These are phyloP conservation scores for Adrianichthys oophorus DNA, from an alignment of 2,797 vertebrate genomes.

Conservation along the genomic window DNA sequence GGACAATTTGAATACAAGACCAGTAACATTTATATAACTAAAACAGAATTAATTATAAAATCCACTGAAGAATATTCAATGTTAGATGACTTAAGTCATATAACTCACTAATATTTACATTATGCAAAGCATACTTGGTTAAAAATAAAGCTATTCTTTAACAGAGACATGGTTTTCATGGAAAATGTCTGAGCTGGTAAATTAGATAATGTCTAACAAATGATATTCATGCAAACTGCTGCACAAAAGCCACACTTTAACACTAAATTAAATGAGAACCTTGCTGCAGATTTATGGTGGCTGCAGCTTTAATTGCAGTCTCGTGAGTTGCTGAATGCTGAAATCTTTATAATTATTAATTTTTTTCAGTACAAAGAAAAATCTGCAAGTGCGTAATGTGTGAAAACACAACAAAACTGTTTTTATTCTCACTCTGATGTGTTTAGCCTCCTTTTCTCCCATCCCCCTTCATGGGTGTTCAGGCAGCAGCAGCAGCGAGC, in stretches of 20 bases:
- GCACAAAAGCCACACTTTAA: too few species aligned
- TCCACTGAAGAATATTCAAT: too few species aligned
- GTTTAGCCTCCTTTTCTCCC: conserved; percentile 37
- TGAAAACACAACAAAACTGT: conserved; percentile 15
- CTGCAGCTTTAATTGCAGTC: too few species aligned
- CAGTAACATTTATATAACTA: too few species aligned
- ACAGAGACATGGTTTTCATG: neutral
- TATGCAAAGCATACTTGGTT: conserved; percentile 3
- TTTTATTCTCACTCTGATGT: conserved; percentile 28
- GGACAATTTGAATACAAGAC: too few species aligned
- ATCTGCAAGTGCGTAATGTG: neutral
- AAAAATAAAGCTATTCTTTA: conserved; percentile 5
- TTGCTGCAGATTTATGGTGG: too few species aligned
- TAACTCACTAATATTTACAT: conserved; percentile 14
- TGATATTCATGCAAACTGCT: conserved; percentile 1
- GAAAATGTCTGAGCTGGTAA: neutral
- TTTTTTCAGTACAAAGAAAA: neutral
- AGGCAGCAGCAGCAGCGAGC: conserved; percentile 57
- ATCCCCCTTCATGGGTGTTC: conserved; percentile 37
- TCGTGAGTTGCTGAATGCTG: neutral
- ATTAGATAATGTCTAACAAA: conserved; percentile 7
- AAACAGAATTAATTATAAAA: too few species aligned
- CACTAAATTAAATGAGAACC: too few species aligned
- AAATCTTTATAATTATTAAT: neutral
- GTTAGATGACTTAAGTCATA: neutral